phyloP scores from a whole-genome alignment of 2,797 vertebrate species.

The Pseudochaenichthys georgianus region DNA sequence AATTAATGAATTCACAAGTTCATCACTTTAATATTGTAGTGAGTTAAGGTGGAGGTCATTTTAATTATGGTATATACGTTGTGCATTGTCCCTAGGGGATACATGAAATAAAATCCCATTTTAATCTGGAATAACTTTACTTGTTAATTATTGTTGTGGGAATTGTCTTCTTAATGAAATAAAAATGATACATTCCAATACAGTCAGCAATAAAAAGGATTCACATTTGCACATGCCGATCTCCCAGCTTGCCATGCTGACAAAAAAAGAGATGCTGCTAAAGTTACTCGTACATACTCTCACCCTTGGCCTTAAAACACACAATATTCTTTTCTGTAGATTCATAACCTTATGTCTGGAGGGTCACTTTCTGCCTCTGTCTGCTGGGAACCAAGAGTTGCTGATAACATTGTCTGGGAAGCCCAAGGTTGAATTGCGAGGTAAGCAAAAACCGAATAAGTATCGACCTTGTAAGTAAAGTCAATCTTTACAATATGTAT shows the following conservation, averaged over 20 bases:
- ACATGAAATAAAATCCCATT: not conserved
- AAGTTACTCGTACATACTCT: not conserved
- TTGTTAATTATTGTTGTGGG: not conserved
- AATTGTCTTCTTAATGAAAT: too few relatives aligned
- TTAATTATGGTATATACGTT: not conserved
- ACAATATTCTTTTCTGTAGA: not conserved
- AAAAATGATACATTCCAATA: too few relatives aligned
- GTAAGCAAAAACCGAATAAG: not conserved
- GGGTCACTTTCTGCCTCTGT: not conserved
- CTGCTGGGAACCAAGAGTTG: not conserved
- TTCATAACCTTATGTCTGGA: not conserved
- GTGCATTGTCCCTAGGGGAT: not conserved
- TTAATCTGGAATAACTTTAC: not conserved
- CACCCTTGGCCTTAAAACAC: slow-evolving; percentile 3
- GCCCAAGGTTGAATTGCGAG: not conserved
- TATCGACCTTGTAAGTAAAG: too few relatives aligned
- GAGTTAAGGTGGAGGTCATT: slow-evolving; percentile 7
- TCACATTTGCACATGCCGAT: too few relatives aligned
- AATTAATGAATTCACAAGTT: not conserved
- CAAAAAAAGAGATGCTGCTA: not conserved
- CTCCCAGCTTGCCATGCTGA: too few relatives aligned
- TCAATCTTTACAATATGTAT: not conserved
- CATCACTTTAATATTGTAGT: not conserved
- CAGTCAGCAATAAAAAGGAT: too few relatives aligned
- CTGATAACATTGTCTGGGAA: not conserved